Conservation (phyloP, 2,113 vertebrate species). For the Hassar affinis region DNA sequence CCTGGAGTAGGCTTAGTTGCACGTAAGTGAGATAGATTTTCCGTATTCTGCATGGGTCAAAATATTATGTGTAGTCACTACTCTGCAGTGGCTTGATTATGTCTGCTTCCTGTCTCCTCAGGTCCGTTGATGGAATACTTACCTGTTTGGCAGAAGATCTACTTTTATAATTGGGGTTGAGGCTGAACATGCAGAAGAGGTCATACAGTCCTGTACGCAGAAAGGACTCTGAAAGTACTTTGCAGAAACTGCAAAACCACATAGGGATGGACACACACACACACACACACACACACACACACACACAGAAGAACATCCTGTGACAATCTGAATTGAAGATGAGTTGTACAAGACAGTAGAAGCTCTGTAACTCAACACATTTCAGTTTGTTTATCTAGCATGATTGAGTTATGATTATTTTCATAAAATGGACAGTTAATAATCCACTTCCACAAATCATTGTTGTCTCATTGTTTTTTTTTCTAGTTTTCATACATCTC, state of each 20-base stretch:
- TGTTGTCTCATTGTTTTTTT: background rate
- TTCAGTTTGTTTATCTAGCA: slow-evolving; percentile 19
- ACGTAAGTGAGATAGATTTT: slow-evolving; percentile 75
- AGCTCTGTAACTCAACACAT: background rate
- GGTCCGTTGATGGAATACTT: slow-evolving; percentile 96
- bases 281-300: slow-evolving; percentile 6
- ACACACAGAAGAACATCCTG: slow-evolving; percentile 14
- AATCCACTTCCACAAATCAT: background rate
- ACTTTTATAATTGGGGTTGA: slow-evolving; percentile 99
- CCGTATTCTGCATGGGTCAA: background rate
- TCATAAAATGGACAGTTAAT: background rate
- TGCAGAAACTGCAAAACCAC: background rate
- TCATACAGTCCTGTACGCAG: background rate
- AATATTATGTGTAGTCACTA: background rate
- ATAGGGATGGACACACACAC: background rate
- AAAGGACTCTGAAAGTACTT: slow-evolving; percentile 7
- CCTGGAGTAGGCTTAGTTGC: slow-evolving; percentile 87
- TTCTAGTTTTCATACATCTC: background rate
- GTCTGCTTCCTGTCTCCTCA: slow-evolving; percentile 60
- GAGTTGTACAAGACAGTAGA: background rate
- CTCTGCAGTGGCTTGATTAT: slow-evolving; percentile 15
- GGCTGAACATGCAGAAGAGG: slow-evolving; percentile 23
- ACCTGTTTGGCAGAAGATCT: slow-evolving; percentile 97
- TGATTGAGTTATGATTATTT: background rate
- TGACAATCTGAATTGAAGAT: slow-evolving; percentile 1